Conservation (phyloP, 2,113 vertebrate genomes). For the Cacatua alba region DNA sequence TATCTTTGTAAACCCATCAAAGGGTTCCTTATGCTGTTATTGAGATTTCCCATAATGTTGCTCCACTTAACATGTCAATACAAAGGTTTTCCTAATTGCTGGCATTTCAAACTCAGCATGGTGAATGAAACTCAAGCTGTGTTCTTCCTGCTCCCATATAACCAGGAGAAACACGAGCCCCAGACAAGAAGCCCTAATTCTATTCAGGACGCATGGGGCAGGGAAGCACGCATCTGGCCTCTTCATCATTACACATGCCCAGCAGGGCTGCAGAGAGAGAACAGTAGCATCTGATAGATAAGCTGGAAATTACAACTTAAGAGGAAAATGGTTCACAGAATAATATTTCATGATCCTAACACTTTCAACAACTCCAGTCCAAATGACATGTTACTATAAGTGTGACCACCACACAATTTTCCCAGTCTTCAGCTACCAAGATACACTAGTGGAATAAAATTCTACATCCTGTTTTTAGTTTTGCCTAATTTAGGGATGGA, state of each 20-base stretch:
- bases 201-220: not conserved
- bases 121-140: not conserved
- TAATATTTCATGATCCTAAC: not conserved
- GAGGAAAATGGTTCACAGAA: not conserved
- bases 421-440: not conserved
- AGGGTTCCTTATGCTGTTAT: not conserved
- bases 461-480: not conserved
- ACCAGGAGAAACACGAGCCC: not conserved
- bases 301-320: not conserved
- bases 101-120: not conserved
- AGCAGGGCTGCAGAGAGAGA: not conserved
- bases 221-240: not conserved
- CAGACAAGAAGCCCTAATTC: not conserved
- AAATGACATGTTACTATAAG: not conserved
- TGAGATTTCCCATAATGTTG: not conserved
- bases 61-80: not conserved
- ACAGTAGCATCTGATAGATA: not conserved
- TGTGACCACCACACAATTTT: not conserved
- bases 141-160: not conserved
- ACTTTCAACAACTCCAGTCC: not conserved
- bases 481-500: not conserved
- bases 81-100: not conserved
- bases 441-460: not conserved
- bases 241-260: not conserved
- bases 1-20: not conserved